Percentiles rank a stretch among this genome's conserved stretches.
These are phyloP conservation scores for Xerus rutilus DNA, from an alignment of 2,797 vertebrate species.

Conservation along the genomic window DNA sequence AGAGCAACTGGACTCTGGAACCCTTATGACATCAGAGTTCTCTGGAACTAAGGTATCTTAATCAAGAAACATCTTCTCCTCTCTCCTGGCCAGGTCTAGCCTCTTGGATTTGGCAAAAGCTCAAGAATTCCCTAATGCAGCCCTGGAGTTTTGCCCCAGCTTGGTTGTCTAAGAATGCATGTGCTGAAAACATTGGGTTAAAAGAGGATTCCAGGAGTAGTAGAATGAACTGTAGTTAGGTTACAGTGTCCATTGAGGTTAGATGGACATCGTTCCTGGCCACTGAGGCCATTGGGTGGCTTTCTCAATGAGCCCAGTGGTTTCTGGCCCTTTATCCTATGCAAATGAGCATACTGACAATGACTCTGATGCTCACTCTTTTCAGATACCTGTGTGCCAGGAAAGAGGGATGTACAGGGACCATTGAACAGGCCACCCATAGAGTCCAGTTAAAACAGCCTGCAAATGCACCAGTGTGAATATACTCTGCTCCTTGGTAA, in stretches of 20 bases:
- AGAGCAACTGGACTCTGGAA: no score
- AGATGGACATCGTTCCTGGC: rapidly evolving
- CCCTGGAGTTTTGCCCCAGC: no score
- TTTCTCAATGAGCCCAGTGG: not conserved
- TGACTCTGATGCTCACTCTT: not conserved
- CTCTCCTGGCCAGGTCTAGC: not conserved
- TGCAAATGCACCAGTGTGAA: not conserved
- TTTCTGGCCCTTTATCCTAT: not conserved
- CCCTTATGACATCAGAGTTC: not conserved
- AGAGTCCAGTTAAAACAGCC: not conserved
- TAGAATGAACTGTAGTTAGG: not conserved
- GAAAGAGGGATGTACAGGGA: not conserved
- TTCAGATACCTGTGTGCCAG: not conserved
- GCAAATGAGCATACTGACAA: not conserved
- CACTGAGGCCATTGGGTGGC: not conserved
- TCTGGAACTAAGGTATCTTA: not conserved
- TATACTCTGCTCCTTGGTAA: not conserved
- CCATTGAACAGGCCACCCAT: not conserved
- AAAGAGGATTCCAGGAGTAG: not conserved
- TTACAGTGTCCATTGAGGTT: not conserved
- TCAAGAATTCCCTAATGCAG: not conserved
- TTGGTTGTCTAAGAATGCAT: not conserved
- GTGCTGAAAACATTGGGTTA: not conserved
- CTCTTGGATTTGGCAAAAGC: not conserved
- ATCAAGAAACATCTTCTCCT: not conserved